Evolutionary conservation across 1,140 invertebrate species (phyloP).

Genomic region (Linepithema humile): DNA sequence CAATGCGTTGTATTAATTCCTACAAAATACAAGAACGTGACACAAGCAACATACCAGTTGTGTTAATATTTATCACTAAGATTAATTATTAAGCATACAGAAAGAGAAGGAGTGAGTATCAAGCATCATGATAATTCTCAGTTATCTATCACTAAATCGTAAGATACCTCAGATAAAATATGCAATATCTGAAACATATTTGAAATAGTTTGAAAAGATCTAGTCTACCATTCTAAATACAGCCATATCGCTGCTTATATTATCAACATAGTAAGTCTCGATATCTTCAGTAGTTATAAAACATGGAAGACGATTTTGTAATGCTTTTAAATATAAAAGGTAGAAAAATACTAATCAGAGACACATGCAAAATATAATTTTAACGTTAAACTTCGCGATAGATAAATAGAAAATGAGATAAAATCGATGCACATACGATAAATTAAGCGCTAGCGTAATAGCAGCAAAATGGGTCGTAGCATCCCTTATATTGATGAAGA

Average conservation of each 20-base stretch:
- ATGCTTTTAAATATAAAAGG: constrained; percentile 36
- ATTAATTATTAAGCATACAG: constrained; percentile 84
- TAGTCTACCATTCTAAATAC: constrained; percentile 68
- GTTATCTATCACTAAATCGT: constrained; percentile 66
- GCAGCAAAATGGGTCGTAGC: constrained; percentile 35
- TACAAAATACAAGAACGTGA: constrained; percentile 73
- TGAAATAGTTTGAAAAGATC: constrained; percentile 56
- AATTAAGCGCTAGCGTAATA: constrained; percentile 54
- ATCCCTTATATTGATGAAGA: too few species aligned
- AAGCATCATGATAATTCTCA: constrained; percentile 81
- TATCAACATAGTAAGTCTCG: constrained; percentile 43
- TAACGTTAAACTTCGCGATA: not conserved
- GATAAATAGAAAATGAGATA: constrained; percentile 13
- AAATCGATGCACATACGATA: constrained; percentile 57
- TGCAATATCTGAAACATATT: constrained; percentile 51
- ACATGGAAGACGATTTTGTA: constrained; percentile 18
- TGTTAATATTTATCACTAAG: constrained; percentile 74
- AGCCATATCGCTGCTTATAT: constrained; percentile 43
- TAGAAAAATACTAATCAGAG: constrained; percentile 25
- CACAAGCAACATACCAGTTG: constrained; percentile 69
- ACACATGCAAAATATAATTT: constrained; percentile 57
- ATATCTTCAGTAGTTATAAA: constrained; percentile 19
- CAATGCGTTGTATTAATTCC: constrained; percentile 67
- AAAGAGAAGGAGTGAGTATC: constrained; percentile 85
- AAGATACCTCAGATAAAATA: constrained; percentile 45